Evolutionary conservation across 2,113 vertebrate genomes (phyloP).

Genomic region (Rhodinocichla rosea): DNA sequence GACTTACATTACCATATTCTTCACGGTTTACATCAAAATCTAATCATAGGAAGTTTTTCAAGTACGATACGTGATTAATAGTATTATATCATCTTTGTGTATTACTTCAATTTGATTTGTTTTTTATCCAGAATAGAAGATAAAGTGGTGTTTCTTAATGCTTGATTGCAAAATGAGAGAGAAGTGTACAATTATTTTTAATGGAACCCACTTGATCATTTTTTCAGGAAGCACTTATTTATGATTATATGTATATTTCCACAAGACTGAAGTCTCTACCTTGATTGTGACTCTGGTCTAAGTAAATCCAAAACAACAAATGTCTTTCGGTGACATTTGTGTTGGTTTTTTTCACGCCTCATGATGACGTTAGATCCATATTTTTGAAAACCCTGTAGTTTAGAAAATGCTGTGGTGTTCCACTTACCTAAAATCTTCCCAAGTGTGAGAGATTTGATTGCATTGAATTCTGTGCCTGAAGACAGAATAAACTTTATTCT

Average conservation of each 20-base stretch:
- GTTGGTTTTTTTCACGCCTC: not conserved
- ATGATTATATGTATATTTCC: not conserved
- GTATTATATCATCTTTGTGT: not conserved
- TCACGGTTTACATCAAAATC: not conserved
- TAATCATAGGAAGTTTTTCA: not conserved
- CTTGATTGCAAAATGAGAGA: constrained; percentile 18
- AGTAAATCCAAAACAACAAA: constrained; percentile 20
- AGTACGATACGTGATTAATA: not conserved
- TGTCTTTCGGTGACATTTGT: not conserved
- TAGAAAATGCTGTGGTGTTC: not conserved
- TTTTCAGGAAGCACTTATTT: not conserved
- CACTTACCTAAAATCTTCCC: constrained; percentile 86
- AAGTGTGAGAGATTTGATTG: constrained; percentile 80
- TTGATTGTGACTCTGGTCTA: constrained; percentile 1
- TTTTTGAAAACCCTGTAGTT: not conserved
- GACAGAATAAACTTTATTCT: constrained; percentile 82
- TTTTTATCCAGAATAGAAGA: not conserved
- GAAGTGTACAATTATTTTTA: constrained; percentile 21
- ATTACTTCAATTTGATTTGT: not conserved
- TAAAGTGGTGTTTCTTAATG: not conserved
- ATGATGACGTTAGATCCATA: not conserved
- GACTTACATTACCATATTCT: not conserved
- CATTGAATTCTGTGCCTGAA: constrained; percentile 85
- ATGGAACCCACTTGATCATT: not conserved
- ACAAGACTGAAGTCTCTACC: not conserved